phyloP scores from a whole-genome alignment of 2,888 invertebrate genomes.

The Eupithecia subumbrata region DNA sequence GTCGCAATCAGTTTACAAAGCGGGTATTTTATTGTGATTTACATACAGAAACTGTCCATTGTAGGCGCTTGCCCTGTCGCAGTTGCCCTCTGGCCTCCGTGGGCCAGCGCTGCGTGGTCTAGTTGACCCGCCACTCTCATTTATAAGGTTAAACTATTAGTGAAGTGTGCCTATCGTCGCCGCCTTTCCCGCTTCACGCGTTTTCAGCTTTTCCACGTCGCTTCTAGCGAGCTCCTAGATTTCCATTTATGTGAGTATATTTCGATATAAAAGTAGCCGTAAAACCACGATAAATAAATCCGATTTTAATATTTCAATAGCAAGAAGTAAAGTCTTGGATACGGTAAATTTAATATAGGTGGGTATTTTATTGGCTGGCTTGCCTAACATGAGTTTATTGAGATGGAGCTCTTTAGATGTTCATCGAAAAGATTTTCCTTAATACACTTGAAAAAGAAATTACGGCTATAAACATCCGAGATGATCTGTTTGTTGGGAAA shows the following conservation, averaged over 20 bases:
- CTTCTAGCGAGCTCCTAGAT: constrained; percentile 9
- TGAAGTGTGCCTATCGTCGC: constrained; percentile 45
- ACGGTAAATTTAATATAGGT: background rate
- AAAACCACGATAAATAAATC: constrained; percentile 10
- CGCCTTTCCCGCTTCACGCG: constrained; percentile 22
- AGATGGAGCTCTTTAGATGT: constrained; percentile 43
- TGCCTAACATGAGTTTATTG: constrained; percentile 44
- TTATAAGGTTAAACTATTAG: constrained; percentile 49
- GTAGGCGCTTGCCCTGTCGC: constrained; percentile 73
- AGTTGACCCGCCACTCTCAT: constrained; percentile 55
- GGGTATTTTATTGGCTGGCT: constrained; percentile 37
- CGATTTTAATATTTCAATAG: constrained; percentile 3
- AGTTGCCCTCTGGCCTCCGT: constrained; percentile 74
- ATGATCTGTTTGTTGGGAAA: constrained; percentile 55
- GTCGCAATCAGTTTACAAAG: constrained; percentile 80
- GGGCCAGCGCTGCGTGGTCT: constrained; percentile 65
- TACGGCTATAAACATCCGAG: constrained; percentile 47
- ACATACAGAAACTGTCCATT: constrained; percentile 78
- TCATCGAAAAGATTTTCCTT: constrained; percentile 48
- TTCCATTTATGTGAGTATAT: constrained; percentile 28
- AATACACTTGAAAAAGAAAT: constrained; percentile 48
- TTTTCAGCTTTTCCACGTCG: constrained; percentile 10
- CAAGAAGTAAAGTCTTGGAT: background rate
- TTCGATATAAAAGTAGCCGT: constrained; percentile 8
- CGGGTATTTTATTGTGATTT: constrained; percentile 82